Conservation (phyloP, 2,797 vertebrate species). For the Galagoides demidoff region DNA sequence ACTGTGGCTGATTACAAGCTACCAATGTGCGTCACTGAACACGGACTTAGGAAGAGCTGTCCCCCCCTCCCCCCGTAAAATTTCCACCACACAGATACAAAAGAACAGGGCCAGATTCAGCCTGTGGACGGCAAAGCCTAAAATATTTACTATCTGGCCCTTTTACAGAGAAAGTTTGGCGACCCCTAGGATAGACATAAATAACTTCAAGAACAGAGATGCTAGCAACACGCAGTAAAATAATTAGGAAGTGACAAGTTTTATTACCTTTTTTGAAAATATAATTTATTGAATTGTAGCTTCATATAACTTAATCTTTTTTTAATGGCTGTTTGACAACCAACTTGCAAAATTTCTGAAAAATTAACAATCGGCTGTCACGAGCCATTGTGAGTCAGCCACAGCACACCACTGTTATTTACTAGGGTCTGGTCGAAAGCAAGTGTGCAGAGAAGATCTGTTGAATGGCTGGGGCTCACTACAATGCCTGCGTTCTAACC, state of each 20-base stretch:
- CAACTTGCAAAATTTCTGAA: conserved; percentile 34
- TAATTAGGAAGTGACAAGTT: conserved; percentile 36
- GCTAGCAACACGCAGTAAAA: background rate
- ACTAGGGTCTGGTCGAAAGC: background rate
- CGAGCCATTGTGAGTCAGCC: background rate
- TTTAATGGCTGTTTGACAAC: conserved; percentile 13
- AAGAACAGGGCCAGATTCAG: background rate
- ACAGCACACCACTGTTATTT: background rate
- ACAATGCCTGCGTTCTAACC: background rate
- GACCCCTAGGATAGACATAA: background rate
- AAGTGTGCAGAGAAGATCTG: rapidly evolving
- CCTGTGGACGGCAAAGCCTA: background rate
- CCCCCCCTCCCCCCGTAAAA: rapidly evolving
- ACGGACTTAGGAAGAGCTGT: background rate
- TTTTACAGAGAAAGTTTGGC: background rate
- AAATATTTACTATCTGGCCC: background rate
- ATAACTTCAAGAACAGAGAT: background rate
- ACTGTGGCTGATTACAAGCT: background rate
- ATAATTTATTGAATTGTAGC: conserved; percentile 24
- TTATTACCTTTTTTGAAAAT: conserved; percentile 21
- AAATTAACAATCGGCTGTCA: background rate
- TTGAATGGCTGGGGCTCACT: background rate
- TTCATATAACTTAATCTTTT: conserved; percentile 10
- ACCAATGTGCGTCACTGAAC: background rate
- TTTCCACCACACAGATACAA: background rate